These are phyloP conservation scores for Colossoma macropomum DNA, from an alignment of 2,113 vertebrate genomes.

Conservation along the genomic window DNA sequence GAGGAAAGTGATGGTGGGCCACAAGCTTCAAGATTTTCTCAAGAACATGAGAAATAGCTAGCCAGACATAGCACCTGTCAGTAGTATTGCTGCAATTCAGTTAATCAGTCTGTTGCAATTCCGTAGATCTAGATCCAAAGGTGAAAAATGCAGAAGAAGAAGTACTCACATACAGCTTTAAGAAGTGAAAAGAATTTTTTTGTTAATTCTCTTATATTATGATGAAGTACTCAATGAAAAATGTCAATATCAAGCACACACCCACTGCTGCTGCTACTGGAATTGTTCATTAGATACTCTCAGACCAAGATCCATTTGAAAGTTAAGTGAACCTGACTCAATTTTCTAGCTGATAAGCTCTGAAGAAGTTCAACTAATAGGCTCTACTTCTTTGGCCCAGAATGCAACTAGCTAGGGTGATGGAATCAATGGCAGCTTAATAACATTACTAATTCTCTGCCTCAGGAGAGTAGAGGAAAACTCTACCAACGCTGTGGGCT, in stretches of 20 bases:
- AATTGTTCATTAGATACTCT: neutral
- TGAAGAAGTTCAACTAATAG: slow-evolving; percentile 34
- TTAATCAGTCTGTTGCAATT: neutral
- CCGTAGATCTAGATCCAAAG: neutral
- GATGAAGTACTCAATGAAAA: neutral
- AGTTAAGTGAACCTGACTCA: slow-evolving; percentile 38
- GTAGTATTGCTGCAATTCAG: neutral
- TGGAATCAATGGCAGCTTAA: slow-evolving; percentile 45
- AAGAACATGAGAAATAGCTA: neutral
- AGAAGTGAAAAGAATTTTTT: neutral
- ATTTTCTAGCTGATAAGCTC: slow-evolving; percentile 39
- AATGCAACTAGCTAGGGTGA: slow-evolving; percentile 16
- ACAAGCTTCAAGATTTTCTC: too few relatives aligned
- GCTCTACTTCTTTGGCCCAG: slow-evolving; percentile 6
- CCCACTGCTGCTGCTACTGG: neutral
- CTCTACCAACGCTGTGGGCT: neutral
- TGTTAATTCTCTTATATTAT: neutral
- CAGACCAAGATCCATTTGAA: slow-evolving; percentile 26
- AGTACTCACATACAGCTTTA: neutral
- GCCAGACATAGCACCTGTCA: neutral
- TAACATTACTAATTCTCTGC: slow-evolving; percentile 39
- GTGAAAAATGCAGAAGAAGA: neutral
- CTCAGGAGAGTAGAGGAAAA: slow-evolving; percentile 3
- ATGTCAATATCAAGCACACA: neutral
- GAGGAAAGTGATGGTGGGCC: neutral